Evolutionary conservation across 2,113 vertebrate species (phyloP).

Genomic region (Ptyas mucosa): DNA sequence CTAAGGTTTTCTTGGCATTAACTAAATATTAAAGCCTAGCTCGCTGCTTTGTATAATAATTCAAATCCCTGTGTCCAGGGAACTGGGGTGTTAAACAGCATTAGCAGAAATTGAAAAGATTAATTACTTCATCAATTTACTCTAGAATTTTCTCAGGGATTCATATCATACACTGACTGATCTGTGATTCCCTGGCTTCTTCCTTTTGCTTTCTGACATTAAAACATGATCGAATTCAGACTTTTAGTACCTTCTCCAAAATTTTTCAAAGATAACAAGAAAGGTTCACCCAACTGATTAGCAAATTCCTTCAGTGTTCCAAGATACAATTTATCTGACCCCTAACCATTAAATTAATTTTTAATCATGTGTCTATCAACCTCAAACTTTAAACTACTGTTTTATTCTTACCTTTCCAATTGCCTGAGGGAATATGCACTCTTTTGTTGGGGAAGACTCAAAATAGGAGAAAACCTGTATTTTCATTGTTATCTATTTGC

Average conservation of each 20-base stretch:
- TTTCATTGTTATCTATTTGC: neutral
- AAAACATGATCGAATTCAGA: neutral
- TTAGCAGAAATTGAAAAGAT: neutral
- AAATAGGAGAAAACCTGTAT: neutral
- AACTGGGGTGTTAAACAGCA: neutral
- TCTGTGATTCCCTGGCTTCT: neutral
- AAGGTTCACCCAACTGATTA: neutral
- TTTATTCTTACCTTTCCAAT: neutral
- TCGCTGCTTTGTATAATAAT: neutral
- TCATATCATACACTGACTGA: neutral
- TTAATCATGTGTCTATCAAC: neutral
- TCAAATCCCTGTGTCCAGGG: neutral
- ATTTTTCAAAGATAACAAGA: neutral
- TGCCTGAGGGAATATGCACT: neutral
- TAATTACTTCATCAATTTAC: neutral
- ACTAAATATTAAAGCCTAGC: neutral
- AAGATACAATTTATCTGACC: neutral
- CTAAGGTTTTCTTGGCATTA: neutral
- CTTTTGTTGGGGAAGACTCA: neutral
- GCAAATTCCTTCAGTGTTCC: neutral
- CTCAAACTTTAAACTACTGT: neutral
- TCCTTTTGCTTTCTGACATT: neutral
- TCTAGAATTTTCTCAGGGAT: neutral
- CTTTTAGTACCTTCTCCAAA: neutral
- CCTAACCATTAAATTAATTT: neutral